Evolutionary conservation across 2,888 invertebrate genomes (phyloP), one percentile per base, ranked within the genome.

Genomic region (Dimorphilus gyrociliatus): DNA sequence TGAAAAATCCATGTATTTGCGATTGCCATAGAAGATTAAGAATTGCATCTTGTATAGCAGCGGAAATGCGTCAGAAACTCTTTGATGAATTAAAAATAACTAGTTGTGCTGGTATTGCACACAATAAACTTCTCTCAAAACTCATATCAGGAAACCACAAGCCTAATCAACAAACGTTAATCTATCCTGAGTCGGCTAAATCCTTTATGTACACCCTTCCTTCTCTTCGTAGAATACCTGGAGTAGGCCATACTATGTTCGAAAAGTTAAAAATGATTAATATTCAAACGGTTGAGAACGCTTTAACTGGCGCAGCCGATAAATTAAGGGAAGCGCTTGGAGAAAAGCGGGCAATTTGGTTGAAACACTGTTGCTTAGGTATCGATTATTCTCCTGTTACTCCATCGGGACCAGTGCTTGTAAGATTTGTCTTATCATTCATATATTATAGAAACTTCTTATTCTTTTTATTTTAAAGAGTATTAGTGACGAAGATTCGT

Each of bases 51-150:
- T 70, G 72, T 46, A 72, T 84, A 47, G 81, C 81, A 16, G 69
- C 71, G 47, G 76, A 80, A 51, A 78, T 82, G 51, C 70, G 82
- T 30, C 67, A 73, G 39, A 71, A 71, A 44, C 67, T 82, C 42
- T 68, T 67, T 42, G 66, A 70, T 34, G 74, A 77, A 40, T 64
- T 81, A 41, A 73, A 75, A 30, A 69, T 81, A 36, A 81, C 80
- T 2, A 73, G 74, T 44, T 79, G 80, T 66, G 80, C 81, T 19
- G 84, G 84, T 28, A 71, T 82, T 38, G 75, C 78, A 19, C 77
- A 80, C 48, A 84, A 82, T 57, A 84, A 84, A 63, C 60, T 82
- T 35, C 59, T 82, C 50, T 76, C 82, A 2, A 84, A 84, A 64
- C 63, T 84, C 39, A 74, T 54, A 1, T 51, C 46, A 5, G 51